Percentiles rank a stretch among this genome's conserved stretches.
These are phyloP conservation scores for Ranitomeya imitator DNA, from an alignment of 2,113 vertebrate species.

Conservation along the genomic window DNA sequence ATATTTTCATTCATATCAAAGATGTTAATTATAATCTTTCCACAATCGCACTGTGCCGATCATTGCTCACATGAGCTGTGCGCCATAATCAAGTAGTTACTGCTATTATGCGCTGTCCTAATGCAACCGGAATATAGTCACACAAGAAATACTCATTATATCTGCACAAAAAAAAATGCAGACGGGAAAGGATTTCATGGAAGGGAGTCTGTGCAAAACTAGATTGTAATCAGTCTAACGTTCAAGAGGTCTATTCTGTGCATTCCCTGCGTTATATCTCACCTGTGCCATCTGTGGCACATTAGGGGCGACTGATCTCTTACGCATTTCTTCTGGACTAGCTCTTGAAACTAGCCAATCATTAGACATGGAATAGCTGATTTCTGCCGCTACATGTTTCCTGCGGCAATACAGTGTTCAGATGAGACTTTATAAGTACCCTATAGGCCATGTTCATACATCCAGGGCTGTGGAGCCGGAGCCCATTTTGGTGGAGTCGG, in stretches of 20 bases:
- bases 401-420: too few species aligned
- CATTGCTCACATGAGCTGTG: background rate
- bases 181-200: background rate
- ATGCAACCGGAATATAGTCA: background rate
- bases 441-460: too few species aligned
- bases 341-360: too few species aligned
- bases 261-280: background rate
- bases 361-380: too few species aligned
- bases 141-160: background rate
- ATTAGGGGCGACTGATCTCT: too few species aligned
- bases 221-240: background rate
- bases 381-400: too few species aligned
- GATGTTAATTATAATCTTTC: conserved; percentile 35
- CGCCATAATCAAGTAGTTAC: background rate
- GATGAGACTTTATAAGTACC: too few species aligned
- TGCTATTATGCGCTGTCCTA: background rate
- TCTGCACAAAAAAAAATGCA: background rate
- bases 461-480: too few species aligned
- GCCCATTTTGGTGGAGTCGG: too few species aligned
- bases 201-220: background rate
- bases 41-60: background rate
- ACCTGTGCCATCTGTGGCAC: background rate
- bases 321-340: too few species aligned
- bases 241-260: background rate
- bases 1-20: conserved; percentile 24